These are phyloP conservation scores for Notarius quadriscutis DNA, from an alignment of 2,113 vertebrate species.

Conservation along the genomic window DNA sequence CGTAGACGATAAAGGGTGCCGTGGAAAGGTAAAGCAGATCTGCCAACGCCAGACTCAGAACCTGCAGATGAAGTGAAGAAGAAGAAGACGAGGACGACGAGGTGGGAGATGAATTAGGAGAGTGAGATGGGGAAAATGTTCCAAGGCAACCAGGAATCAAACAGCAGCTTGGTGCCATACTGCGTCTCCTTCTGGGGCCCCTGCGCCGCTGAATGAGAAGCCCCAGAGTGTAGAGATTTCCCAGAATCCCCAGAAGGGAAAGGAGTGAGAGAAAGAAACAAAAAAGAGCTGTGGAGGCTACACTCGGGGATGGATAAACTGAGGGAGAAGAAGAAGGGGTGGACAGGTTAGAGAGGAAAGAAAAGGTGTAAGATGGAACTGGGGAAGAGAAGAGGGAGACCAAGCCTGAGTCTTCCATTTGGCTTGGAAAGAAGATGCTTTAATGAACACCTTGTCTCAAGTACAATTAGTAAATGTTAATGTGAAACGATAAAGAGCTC, in stretches of 20 bases:
- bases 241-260: conserved; percentile 76
- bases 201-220: conserved; percentile 71
- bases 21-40: conserved; percentile 84
- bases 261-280: conserved; percentile 79
- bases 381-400: conserved; percentile 59
- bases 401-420: conserved; percentile 69
- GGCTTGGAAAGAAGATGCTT: conserved; percentile 26
- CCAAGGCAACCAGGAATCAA: conserved; percentile 63
- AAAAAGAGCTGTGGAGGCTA: conserved; percentile 75
- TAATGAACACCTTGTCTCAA: background rate
- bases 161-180: conserved; percentile 59
- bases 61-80: conserved; percentile 75
- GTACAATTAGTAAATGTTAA: conserved; percentile 7
- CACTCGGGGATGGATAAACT: conserved; percentile 71
- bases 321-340: conserved; percentile 66
- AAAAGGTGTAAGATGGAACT: conserved; percentile 56
- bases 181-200: conserved; percentile 60
- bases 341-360: conserved; percentile 62
- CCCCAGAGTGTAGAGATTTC: conserved; percentile 80
- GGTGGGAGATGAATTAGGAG: conserved; percentile 55
- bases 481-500: background rate
- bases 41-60: conserved; percentile 79
- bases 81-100: conserved; percentile 66
- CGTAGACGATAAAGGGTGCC: conserved; percentile 80
- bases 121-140: conserved; percentile 61